phyloP scores from a whole-genome alignment of 2,888 invertebrate species.

The Melieria crassipennis region DNA sequence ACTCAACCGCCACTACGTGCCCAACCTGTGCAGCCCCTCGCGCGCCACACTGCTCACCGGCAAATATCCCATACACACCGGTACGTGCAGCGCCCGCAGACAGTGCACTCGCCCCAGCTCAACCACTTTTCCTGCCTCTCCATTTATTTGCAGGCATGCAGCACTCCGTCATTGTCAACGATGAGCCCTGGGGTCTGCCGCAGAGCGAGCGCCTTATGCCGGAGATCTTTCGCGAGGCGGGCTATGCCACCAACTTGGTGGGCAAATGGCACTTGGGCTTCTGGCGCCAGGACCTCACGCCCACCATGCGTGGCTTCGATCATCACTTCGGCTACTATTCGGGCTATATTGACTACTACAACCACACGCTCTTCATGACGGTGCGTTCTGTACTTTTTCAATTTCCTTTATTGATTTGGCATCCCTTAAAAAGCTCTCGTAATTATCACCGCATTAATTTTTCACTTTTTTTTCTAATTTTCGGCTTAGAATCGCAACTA shows the following conservation, averaged over 20 bases:
- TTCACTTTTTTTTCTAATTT: not conserved
- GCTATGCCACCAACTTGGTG: slow-evolving; percentile 83
- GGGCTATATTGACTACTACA: slow-evolving; percentile 84
- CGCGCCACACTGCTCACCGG: slow-evolving; percentile 85
- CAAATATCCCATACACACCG: slow-evolving; percentile 86
- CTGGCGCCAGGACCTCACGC: slow-evolving; percentile 72
- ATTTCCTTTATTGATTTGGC: no score
- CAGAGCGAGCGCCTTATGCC: slow-evolving; percentile 76
- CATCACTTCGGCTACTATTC: slow-evolving; percentile 87
- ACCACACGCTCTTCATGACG: slow-evolving; percentile 69
- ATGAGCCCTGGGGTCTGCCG: slow-evolving; percentile 79
- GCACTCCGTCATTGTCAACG: slow-evolving; percentile 73
- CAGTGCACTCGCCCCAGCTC: not conserved
- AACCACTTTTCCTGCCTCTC: not conserved
- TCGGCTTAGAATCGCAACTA: slow-evolving; percentile 51
- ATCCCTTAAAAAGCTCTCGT: no score
- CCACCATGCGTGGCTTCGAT: slow-evolving; percentile 80
- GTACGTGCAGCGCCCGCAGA: slow-evolving; percentile 55
- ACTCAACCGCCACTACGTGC: slow-evolving; percentile 82
- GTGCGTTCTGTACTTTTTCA: slow-evolving; percentile 49
- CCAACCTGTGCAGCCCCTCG: slow-evolving; percentile 87
- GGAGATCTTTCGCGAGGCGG: slow-evolving; percentile 74
- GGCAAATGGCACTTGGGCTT: slow-evolving; percentile 95
- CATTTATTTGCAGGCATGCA: slow-evolving; percentile 72
- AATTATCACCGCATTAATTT: not conserved